Base-by-base conservation (phyloP, 2,888 invertebrate genomes). In the Brachypalpus laphriformis region DNA sequence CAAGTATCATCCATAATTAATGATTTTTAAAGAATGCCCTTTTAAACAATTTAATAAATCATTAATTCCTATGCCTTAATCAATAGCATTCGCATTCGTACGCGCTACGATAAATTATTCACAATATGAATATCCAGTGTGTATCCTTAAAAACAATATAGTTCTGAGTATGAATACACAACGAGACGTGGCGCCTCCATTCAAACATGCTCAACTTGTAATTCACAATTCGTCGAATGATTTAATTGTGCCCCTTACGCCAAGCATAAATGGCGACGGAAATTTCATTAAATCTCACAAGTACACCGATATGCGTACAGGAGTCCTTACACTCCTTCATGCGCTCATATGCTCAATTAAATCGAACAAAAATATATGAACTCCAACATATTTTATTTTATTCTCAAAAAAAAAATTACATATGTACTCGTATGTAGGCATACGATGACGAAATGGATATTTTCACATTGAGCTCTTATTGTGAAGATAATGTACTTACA, bases 261-360 rank as follows among this genome's bases (percentile, higher is more conserved):
- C 20, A 42, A 22, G 20, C 5, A 57, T 20, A 74, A 75, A 71
- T 61, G 65, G 37, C 51, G 47, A 65, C 34, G 75, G 59, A 71
- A 66, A 81, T 71, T 81, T 75, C 76, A 85, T 85, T 85, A 75
- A 85, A 85, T 85, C 81, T 81, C 81, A 71, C 71, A 75, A 75
- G 75, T 59, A 75, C 56, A 74, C 40, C 51, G 56, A 66, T 70
- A 71, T 65, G 65, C 20, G 51, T 9, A 9, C 25, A 25, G 2
- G n/a, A 40, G 70, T 34, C 31, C 49, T 65, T 47, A 47, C 18
- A 31, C 42, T n/a, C 9, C 11, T 57, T 49, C 61, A 31, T 31
- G 56, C 47, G 59, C 54, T 66, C 66, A 75, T 63, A 75, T 56
- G 85, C 85, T 75, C 85, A 85, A 85, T 85, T 85, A 71, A 81